Evolutionary conservation across 2,888 invertebrate genomes (phyloP), one percentile per base, ranked within the genome.

Genomic region (Gasteruption jaculator): DNA sequence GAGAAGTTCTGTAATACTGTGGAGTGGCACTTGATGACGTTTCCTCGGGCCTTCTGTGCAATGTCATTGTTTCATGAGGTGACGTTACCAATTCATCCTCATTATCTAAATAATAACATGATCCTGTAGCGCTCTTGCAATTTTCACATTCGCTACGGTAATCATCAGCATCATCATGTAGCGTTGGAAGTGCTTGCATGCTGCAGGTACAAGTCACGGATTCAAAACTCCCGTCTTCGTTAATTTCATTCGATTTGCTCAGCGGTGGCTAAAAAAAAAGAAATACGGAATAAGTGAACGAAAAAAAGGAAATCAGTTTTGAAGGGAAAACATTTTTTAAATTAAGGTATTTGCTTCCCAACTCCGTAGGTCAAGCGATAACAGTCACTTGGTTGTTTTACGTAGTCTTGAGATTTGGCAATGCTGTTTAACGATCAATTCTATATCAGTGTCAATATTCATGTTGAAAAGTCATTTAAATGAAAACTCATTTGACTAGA

Each of bases 61-160:
- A 64, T 22, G 83, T 83, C 83, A 83, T 83, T 2, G 82, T 83
- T 65, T 82, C 81, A 43, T 80, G 80, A 16, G 74, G 71, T 19
- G 70, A 70, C 4, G 78, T 76, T 36, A 74, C 73, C 31, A 75
- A 68, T 45, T 77, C 74, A 50, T 80, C 80, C 48, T 78, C 77
- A 56, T 79, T 79, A 48, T 74, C 73, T 50, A 80, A 71, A 62
- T 79, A 80, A 60, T 79, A 79, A 49, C 83, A 78, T 50, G 83
- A 82, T 52, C 82, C 82, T 55, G 79, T 82, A 4, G 84, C 81
- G 35, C 85, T 83, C 71, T 88, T 87, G 73, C 88, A 88, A 74
- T 88, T 88, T 71, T 87, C 88, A 71, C 88, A 88, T 72, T 88
- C 88, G 71, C 83, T 86, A 53, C 87, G 77, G 65, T 86, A 86